Percentiles rank a stretch among this genome's conserved stretches.
phyloP scores from a whole-genome alignment of 2,113 vertebrate species.

The Ovibos moschatus region DNA sequence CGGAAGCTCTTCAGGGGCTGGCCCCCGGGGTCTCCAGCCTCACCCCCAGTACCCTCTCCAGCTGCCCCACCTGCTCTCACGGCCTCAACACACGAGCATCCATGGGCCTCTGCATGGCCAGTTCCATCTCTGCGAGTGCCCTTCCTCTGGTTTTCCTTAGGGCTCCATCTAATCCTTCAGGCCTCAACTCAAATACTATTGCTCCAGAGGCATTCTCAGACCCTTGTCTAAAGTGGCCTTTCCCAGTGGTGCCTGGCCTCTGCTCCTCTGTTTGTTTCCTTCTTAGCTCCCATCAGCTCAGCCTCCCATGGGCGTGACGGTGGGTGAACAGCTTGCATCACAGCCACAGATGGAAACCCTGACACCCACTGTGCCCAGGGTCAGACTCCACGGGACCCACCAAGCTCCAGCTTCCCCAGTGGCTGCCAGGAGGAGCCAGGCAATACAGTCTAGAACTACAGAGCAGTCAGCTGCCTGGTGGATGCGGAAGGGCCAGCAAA shows the following conservation, averaged over 20 bases:
- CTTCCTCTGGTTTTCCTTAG: too few species aligned
- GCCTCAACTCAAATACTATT: background rate
- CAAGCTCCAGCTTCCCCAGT: background rate
- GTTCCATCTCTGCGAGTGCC: background rate
- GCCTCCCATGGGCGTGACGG: background rate
- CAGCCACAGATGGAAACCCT: background rate
- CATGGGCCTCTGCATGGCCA: fast-evolving
- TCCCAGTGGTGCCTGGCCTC: background rate
- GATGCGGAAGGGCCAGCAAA: slow-evolving; percentile 17
- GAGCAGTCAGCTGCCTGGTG: background rate
- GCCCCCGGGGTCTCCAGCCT: background rate
- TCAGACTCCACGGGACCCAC: background rate
- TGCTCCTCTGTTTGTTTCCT: background rate
- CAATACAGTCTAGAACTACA: background rate
- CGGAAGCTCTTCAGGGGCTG: background rate
- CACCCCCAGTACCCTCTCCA: fast-evolving
- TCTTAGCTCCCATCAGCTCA: background rate
- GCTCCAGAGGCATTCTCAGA: background rate
- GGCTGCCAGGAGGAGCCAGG: background rate
- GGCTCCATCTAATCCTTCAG: background rate
- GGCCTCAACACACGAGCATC: background rate
- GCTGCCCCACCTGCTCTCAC: background rate
- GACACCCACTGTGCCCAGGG: background rate
- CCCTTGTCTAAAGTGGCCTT: background rate
- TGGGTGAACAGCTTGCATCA: background rate